Evolutionary conservation across 2,797 vertebrate species (phyloP).

Genomic region (Sebastes vulpes): DNA sequence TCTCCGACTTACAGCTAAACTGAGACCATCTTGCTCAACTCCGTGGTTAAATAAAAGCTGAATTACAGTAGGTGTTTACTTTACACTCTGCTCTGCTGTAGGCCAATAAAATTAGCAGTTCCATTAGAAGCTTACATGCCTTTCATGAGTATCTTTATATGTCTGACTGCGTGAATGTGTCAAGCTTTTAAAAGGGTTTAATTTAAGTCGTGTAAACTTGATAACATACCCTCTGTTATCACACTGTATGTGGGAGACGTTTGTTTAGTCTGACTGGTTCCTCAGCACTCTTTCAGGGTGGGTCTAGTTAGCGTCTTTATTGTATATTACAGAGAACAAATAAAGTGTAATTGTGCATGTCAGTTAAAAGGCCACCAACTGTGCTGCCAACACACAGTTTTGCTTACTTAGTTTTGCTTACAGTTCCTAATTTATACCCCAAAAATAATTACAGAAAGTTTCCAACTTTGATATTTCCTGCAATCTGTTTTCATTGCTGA

Average conservation of each 20-base stretch:
- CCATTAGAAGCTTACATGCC: conserved; percentile 20
- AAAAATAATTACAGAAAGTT: conserved; percentile 15
- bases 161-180: background rate
- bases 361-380: conserved; percentile 51
- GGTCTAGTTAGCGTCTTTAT: conserved; percentile 33
- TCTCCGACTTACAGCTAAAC: conserved; percentile 15
- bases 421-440: conserved; percentile 12
- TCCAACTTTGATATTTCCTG: conserved; percentile 13
- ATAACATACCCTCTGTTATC: conserved; percentile 28
- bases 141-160: conserved; percentile 29
- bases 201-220: conserved; percentile 29
- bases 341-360: conserved; percentile 50
- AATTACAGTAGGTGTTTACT: conserved; percentile 31
- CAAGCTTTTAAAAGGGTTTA: background rate
- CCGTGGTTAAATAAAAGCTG: conserved; percentile 41
- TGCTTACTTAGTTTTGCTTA: conserved; percentile 7
- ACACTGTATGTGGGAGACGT: background rate
- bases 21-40: conserved; percentile 11
- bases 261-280: conserved; percentile 55
- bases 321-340: conserved; percentile 58
- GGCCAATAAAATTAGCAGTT: conserved; percentile 35
- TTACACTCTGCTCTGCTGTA: conserved; percentile 41
- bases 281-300: conserved; percentile 30
- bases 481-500: conserved; percentile 12
- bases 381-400: conserved; percentile 8